A percentile compares a stretch with the other conserved stretches of the same genome.
Conservation (phyloP, 2,888 invertebrate species). For the Matsumyia berberina region DNA sequence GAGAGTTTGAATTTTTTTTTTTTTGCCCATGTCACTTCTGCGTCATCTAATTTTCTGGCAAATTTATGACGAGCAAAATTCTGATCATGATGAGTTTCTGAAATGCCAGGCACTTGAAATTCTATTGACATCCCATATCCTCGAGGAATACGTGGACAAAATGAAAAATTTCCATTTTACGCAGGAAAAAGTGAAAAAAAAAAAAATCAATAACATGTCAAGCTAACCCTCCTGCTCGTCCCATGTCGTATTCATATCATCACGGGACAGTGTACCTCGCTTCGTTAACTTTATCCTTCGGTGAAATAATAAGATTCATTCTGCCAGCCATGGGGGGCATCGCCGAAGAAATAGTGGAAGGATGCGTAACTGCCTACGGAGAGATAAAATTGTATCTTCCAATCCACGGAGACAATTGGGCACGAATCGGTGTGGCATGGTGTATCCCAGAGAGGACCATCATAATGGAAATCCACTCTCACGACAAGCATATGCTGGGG, state of each 20-base stretch:
- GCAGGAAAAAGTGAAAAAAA: not conserved
- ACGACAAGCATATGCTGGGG: conserved; percentile 52
- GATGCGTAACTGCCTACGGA: conserved; percentile 47
- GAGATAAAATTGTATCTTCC: conserved; percentile 56
- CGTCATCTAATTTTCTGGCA: conserved; percentile 46
- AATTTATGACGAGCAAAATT: conserved; percentile 45
- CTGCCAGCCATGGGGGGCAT: conserved; percentile 34
- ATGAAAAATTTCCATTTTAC: conserved; percentile 58
- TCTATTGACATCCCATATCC: conserved; percentile 65
- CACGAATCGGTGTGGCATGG: conserved; percentile 46
- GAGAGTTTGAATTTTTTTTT: not conserved
- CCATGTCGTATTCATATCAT: conserved; percentile 59
- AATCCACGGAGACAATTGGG: conserved; percentile 61
- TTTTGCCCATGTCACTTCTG: not conserved
- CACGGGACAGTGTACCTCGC: conserved; percentile 42
- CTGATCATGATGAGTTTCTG: conserved; percentile 33
- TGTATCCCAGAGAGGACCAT: conserved; percentile 30
- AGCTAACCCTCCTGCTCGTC: conserved; percentile 29
- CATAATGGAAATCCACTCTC: conserved; percentile 42
- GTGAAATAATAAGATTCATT: conserved; percentile 77
- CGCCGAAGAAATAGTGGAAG: not conserved
- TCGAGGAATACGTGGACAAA: conserved; percentile 65
- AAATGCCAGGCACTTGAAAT: conserved; percentile 59
- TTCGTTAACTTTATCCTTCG: conserved; percentile 72
- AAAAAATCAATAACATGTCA: conserved; percentile 68